These are phyloP conservation scores for Cheilosia urbana DNA, from an alignment of 2,888 invertebrate genomes.

Conservation along the genomic window DNA sequence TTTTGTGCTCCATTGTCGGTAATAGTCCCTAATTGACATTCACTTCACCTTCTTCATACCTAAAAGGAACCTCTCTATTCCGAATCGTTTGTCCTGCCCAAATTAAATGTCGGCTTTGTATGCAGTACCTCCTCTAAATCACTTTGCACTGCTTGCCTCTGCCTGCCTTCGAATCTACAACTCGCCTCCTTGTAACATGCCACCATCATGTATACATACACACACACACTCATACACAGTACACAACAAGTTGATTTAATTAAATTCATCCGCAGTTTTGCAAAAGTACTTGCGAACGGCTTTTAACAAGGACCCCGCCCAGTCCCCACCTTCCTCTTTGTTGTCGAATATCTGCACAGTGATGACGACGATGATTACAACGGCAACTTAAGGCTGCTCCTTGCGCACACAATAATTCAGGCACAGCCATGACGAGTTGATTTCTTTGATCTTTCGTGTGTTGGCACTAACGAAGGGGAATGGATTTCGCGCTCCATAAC, in stretches of 20 bases:
- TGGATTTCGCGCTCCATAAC: conserved; percentile 65
- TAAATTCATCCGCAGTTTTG: conserved; percentile 65
- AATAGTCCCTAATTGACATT: conserved; percentile 1
- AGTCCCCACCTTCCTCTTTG: conserved; percentile 8
- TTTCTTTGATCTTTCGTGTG: conserved; percentile 67
- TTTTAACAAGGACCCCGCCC: conserved; percentile 53
- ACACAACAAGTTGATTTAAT: conserved; percentile 68
- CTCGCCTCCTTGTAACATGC: background rate
- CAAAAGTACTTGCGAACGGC: conserved; percentile 58
- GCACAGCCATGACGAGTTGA: conserved; percentile 64
- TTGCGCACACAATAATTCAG: conserved; percentile 47
- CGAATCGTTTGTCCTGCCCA: background rate
- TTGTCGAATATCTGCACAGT: conserved; percentile 13
- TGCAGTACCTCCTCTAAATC: conserved; percentile 19
- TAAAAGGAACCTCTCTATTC: background rate
- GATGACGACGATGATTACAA: conserved; percentile 48
- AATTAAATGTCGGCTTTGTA: conserved; percentile 26
- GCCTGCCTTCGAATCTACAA: background rate
- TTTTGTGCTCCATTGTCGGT: background rate
- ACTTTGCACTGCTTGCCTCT: background rate
- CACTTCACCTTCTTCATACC: background rate
- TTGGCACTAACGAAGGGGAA: conserved; percentile 69
- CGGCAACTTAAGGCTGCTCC: conserved; percentile 45
- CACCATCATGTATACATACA: background rate
- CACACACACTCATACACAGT: background rate